phyloP scores from a whole-genome alignment of 2,113 vertebrate genomes.

The Collichthys lucidus region DNA sequence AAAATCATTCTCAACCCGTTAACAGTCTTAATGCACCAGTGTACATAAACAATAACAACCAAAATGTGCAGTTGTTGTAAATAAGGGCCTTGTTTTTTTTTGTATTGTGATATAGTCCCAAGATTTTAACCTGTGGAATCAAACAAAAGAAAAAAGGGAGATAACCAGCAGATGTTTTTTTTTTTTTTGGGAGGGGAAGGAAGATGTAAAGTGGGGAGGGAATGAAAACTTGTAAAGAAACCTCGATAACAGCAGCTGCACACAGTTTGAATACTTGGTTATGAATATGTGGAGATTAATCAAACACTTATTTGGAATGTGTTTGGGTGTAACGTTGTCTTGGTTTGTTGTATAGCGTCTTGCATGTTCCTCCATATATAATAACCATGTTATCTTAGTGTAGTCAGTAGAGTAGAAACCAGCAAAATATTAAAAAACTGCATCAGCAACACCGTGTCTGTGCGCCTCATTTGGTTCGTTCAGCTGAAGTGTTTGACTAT shows the following conservation, averaged over 20 bases:
- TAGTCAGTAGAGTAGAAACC: slow-evolving; percentile 81
- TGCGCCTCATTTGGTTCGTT: slow-evolving; percentile 30
- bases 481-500: slow-evolving; percentile 91
- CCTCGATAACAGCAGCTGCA: slow-evolving; percentile 56
- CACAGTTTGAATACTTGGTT: slow-evolving; percentile 60
- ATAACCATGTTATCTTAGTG: slow-evolving; percentile 75
- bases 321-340: slow-evolving; percentile 37
- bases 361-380: slow-evolving; percentile 80
- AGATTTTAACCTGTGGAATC: slow-evolving; percentile 71
- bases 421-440: slow-evolving; percentile 84
- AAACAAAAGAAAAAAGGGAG: neutral
- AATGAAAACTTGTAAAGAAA: slow-evolving; percentile 54
- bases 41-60: slow-evolving; percentile 67
- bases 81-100: slow-evolving; percentile 74
- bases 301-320: slow-evolving; percentile 59
- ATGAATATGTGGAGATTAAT: slow-evolving; percentile 30
- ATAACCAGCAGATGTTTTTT: neutral
- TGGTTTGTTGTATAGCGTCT: slow-evolving; percentile 73
- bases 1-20: slow-evolving; percentile 9
- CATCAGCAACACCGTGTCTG: slow-evolving; percentile 76
- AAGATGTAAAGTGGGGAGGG: slow-evolving; percentile 1
- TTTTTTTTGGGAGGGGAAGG: neutral
- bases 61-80: slow-evolving; percentile 74
- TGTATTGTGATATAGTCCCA: slow-evolving; percentile 65
- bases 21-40: slow-evolving; percentile 54